phyloP scores from a whole-genome alignment of 2,113 vertebrate species.

The Xenus cinereus region DNA sequence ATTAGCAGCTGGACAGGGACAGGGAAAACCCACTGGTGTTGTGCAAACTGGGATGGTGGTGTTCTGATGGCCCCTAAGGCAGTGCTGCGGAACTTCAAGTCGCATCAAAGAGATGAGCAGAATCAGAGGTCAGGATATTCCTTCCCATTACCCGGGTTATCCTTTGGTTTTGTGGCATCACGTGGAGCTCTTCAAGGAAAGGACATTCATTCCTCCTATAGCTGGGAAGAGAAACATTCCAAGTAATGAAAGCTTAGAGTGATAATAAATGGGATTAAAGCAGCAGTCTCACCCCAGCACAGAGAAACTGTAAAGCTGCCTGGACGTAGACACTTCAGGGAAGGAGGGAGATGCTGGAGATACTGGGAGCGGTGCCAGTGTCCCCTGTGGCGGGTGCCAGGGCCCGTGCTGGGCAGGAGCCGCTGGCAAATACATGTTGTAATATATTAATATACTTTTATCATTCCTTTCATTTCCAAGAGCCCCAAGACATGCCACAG shows the following conservation, averaged over 20 bases:
- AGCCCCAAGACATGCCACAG: background rate
- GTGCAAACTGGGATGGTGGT: background rate
- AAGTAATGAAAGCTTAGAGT: background rate
- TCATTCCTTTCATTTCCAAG: conserved; percentile 28
- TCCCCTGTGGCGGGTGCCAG: background rate
- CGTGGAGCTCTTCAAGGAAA: background rate
- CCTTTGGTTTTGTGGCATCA: background rate
- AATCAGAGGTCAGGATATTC: background rate
- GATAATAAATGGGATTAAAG: background rate
- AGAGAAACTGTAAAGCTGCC: accelerated
- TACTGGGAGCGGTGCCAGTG: background rate
- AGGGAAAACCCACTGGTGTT: background rate
- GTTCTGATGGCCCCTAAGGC: background rate
- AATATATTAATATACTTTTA: conserved; percentile 1
- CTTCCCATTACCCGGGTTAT: background rate
- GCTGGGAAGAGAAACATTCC: background rate
- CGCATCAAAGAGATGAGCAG: background rate
- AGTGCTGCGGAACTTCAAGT: background rate
- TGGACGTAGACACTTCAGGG: background rate
- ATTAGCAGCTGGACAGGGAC: background rate
- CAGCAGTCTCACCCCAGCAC: background rate
- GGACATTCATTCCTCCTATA: background rate
- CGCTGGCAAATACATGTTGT: background rate
- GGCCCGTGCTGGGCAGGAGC: background rate
- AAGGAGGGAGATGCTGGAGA: background rate